Base-by-base conservation (phyloP, 2,113 vertebrate genomes). In the Agapornis roseicollis region DNA sequence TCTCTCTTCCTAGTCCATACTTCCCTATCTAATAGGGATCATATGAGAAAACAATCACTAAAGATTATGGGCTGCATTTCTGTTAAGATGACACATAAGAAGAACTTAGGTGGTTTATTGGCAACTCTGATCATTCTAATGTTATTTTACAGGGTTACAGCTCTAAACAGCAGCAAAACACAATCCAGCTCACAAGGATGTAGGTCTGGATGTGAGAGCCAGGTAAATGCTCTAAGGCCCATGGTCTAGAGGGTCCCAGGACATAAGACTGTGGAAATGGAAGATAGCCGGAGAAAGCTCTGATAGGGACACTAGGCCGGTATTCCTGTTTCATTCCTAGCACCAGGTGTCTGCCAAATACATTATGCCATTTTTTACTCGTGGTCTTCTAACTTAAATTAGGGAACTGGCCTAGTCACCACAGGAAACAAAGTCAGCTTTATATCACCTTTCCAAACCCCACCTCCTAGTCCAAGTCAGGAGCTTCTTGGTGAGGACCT, bases 371-470 rank as follows among this genome's bases (percentile, higher is more conserved):
- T 86, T 93, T 85, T 96, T 95, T 88, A 83, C 53, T 72, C 12
- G 0, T 82, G 72, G 92, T 92, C 76, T 84, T 94, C 82, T 93
- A 79, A 90, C 44, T 87, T 87, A 83, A 95, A 76, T 0, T 49
- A 74, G 83, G 39, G 85, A 88, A 37, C 90, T 88, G 52, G 80
- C 77, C 80, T 86, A 90, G 82, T 47, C 68, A 80, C 80, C 80
- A 72, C 73, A 88, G 65, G 52, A 90, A 93, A 96, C 88, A 96
- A 87, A 96, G 85, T 87, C 52, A 24, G 80, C 94, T 93, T 95
- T 96, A 92, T 96, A 81, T 24, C 65, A 74, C 28, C 55, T 64
- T 72, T 53, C 71, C 80, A 91, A 82, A 81, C 33, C 20, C 20
- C 22, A 55, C 22, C 76, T 88, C 64, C 64, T 31, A 68, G 35